Percentiles rank a stretch among this genome's conserved stretches.
Evolutionary conservation across 2,113 vertebrate genomes (phyloP).

Genomic region (Pristiophorus japonicus): DNA sequence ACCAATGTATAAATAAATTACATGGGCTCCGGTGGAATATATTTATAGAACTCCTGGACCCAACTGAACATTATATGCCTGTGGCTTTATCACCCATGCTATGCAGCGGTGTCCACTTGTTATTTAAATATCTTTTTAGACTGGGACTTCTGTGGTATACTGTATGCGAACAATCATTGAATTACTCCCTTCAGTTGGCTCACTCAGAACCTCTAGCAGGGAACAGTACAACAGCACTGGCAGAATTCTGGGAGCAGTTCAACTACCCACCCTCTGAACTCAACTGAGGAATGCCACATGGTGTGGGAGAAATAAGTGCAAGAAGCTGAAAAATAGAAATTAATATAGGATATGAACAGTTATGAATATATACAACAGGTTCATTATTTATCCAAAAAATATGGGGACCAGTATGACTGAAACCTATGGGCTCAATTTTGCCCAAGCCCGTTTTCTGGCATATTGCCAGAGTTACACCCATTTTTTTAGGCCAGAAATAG

Average conservation of each 20-base stretch:
- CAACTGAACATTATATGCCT: background rate
- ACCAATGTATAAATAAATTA: background rate
- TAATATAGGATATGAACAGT: background rate
- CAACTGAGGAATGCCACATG: background rate
- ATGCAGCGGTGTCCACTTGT: background rate
- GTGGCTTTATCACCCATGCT: background rate
- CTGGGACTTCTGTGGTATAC: background rate
- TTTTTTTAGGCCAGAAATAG: no score
- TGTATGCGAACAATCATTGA: background rate
- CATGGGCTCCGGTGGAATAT: background rate
- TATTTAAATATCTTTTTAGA: background rate
- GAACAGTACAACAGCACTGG: background rate
- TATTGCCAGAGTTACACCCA: no score
- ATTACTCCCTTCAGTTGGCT: background rate
- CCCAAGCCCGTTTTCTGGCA: no score
- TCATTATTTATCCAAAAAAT: background rate
- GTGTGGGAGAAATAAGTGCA: background rate
- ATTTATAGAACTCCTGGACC: background rate
- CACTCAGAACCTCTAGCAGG: background rate
- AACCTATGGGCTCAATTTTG: no score
- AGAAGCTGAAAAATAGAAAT: background rate
- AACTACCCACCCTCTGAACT: background rate
- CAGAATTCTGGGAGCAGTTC: background rate
- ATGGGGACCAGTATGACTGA: background rate
- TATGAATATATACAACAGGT: background rate